A percentile compares a stretch with the other conserved stretches of the same genome.
Evolutionary conservation across 37 sponge, comb jelly and placozoan species (phyloP).

Genomic region (Ianthella basta): DNA sequence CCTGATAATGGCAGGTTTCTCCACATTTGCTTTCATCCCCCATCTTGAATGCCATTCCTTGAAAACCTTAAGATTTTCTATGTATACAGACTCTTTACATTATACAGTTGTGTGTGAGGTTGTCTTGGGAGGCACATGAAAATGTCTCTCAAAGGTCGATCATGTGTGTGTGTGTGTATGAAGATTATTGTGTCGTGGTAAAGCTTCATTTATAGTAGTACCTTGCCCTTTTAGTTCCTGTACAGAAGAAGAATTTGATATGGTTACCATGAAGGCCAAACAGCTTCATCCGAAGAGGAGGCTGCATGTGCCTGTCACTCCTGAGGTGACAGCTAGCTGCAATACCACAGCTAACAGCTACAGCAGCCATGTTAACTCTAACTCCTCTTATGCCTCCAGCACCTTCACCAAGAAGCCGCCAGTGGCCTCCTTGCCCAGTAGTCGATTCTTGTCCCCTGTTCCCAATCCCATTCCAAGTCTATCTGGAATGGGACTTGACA

Average conservation of each 20-base stretch:
- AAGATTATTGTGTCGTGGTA: neutral
- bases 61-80: neutral
- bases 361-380: too few relatives aligned
- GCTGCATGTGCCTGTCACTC: too few relatives aligned
- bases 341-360: too few relatives aligned
- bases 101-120: slow-evolving; percentile 7
- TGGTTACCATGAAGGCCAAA: slow-evolving; percentile 74
- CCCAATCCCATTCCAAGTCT: too few relatives aligned
- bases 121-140: neutral
- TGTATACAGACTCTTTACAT: slow-evolving; percentile 22
- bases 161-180: neutral
- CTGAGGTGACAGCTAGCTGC: too few relatives aligned
- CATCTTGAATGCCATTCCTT: too few relatives aligned
- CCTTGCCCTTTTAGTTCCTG: neutral
- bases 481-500: neutral
- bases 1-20: too few relatives aligned
- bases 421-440: too few relatives aligned
- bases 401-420: too few relatives aligned
- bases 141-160: neutral
- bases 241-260: slow-evolving; percentile 92
- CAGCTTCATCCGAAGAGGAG: neutral
- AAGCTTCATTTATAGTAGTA: neutral
- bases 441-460: too few relatives aligned
- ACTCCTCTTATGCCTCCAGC: too few relatives aligned
- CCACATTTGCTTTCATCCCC: too few relatives aligned